Conservation (phyloP, 2,888 invertebrate species). For the Diabrotica balteata region DNA sequence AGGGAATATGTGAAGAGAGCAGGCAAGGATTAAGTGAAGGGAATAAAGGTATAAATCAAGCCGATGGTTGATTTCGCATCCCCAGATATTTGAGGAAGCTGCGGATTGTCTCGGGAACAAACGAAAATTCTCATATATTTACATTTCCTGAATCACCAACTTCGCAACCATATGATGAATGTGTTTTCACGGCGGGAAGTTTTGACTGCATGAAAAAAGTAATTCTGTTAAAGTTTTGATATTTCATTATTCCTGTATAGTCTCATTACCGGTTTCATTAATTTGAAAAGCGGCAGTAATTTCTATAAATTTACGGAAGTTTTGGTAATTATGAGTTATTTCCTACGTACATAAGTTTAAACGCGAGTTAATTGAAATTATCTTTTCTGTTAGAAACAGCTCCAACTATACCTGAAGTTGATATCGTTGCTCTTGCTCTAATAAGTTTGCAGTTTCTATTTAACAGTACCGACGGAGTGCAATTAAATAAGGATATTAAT, state of each 20-base stretch:
- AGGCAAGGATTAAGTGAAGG: constrained; percentile 16
- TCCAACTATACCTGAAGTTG: too few species aligned
- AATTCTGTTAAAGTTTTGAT: constrained; percentile 29
- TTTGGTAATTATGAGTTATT: constrained; percentile 22
- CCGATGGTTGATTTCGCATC: constrained; percentile 35
- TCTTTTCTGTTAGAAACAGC: neutral
- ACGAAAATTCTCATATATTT: constrained; percentile 44
- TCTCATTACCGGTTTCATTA: constrained; percentile 29
- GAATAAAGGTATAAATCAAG: constrained; percentile 36
- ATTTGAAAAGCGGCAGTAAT: constrained; percentile 12
- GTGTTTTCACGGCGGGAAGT: constrained; percentile 21
- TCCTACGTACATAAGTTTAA: constrained; percentile 9
- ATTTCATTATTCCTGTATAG: constrained; percentile 30
- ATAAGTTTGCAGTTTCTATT: too few species aligned
- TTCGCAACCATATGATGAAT: constrained; percentile 35
- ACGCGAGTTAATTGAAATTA: neutral
- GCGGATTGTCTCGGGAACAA: constrained; percentile 41
- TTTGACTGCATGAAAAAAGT: constrained; percentile 26
- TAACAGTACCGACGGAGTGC: too few species aligned
- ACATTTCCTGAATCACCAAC: constrained; percentile 43
- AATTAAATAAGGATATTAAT: too few species aligned
- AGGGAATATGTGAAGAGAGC: constrained; percentile 21
- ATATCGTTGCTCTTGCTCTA: too few species aligned
- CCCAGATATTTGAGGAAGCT: constrained; percentile 34
- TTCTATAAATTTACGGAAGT: constrained; percentile 25